phyloP scores from a whole-genome alignment of 2,888 invertebrate species.

The Sabellastarte sp. region DNA sequence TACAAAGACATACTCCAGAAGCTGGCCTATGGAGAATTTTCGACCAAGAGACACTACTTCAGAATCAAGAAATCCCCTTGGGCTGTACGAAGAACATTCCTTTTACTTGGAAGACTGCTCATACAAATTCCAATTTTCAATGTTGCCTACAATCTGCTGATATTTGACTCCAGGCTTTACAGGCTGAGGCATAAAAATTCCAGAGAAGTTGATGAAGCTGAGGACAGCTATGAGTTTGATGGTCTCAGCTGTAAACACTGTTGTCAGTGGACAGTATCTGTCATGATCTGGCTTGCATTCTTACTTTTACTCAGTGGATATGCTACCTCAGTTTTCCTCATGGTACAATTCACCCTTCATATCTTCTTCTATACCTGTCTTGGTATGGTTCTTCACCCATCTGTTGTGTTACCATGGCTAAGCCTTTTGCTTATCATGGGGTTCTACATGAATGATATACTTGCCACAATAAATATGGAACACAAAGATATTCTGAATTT shows the following conservation, averaged over 20 bases:
- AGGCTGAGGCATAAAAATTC: constrained; percentile 3
- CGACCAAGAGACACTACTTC: constrained; percentile 27
- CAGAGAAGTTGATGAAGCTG: constrained; percentile 15
- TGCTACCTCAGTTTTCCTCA: constrained; percentile 26
- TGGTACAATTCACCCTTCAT: constrained; percentile 26
- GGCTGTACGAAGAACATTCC: constrained; percentile 22
- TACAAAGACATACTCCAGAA: constrained; percentile 26
- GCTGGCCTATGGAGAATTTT: constrained; percentile 28
- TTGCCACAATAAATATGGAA: constrained; percentile 25
- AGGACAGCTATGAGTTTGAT: constrained; percentile 2
- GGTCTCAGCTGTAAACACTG: constrained; percentile 5
- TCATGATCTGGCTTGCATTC: constrained; percentile 28
- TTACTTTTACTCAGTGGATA: constrained; percentile 28
- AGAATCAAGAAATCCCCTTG: constrained; percentile 27
- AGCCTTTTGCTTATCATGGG: constrained; percentile 15
- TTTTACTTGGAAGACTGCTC: constrained; percentile 15
- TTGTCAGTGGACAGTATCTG: constrained; percentile 15
- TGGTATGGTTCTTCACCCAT: constrained; percentile 22
- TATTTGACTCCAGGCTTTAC: constrained; percentile 19
- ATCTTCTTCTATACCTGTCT: constrained; percentile 28
- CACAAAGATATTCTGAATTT: constrained; percentile 28
- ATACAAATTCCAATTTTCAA: constrained; percentile 28
- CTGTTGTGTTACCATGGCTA: constrained; percentile 29
- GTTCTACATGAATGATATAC: constrained; percentile 28
- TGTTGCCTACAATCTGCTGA: constrained; percentile 22